Conservation (phyloP, 1,140 invertebrate genomes). For the Dinoponera quadriceps region DNA sequence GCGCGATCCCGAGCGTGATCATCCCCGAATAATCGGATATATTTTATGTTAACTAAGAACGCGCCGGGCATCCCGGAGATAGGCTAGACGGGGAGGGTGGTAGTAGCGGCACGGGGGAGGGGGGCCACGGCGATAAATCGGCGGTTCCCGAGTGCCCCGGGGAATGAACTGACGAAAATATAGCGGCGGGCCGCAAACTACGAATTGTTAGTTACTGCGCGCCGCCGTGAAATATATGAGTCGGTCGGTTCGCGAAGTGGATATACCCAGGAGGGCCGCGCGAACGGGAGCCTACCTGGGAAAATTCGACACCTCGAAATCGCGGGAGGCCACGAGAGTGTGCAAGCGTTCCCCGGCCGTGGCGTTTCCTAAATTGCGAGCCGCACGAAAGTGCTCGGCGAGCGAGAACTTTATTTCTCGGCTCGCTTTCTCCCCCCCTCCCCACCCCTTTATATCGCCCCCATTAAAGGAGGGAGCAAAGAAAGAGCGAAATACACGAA, state of each 20-base stretch:
- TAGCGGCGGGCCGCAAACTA: conserved; percentile 77
- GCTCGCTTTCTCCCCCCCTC: not conserved
- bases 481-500: no score
- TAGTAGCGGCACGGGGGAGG: not conserved
- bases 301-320: conserved; percentile 67
- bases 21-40: conserved; percentile 39
- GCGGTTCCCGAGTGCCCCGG: conserved; percentile 67
- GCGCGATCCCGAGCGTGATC: conserved; percentile 25
- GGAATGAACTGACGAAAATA: conserved; percentile 79
- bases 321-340: not conserved
- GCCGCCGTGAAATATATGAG: conserved; percentile 72
- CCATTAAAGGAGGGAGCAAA: no score
- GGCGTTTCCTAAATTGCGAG: conserved; percentile 31
- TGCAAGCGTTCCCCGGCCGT: conserved; percentile 34
- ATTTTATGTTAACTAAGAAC: conserved; percentile 57
- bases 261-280: conserved; percentile 70
- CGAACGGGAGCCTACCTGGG: conserved; percentile 54
- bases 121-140: conserved; percentile 65
- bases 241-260: conserved; percentile 70
- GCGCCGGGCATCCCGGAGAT: not conserved
- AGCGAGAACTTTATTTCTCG: not conserved
- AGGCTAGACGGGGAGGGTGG: not conserved
- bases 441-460: no score
- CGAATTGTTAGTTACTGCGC: conserved; percentile 80
- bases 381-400: not conserved